phyloP scores from a whole-genome alignment of 2,888 invertebrate species.

The Bombyx huttoni region DNA sequence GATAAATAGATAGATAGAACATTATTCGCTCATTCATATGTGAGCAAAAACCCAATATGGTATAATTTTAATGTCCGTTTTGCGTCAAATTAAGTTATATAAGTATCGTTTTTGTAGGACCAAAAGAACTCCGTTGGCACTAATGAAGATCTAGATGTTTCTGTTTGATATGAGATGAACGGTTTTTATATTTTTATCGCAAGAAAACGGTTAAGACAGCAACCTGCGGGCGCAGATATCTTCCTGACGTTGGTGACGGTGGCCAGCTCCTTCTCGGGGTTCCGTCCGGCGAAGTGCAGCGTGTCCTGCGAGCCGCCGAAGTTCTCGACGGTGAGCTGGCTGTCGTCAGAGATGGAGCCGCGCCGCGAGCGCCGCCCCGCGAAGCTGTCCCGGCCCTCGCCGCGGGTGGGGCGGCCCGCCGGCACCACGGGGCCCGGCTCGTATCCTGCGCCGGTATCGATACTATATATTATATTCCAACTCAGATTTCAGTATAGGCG shows the following conservation, averaged over 20 bases:
- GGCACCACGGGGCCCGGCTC: slow-evolving; percentile 39
- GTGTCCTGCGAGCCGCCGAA: slow-evolving; percentile 94
- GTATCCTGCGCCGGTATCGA: slow-evolving; percentile 3
- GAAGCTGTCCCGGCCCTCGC: slow-evolving; percentile 73
- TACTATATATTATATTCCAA: not conserved
- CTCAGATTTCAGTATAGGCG: not conserved
- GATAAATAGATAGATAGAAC: too few species aligned
- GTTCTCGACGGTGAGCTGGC: slow-evolving; percentile 92
- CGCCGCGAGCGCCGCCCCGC: slow-evolving; percentile 88
- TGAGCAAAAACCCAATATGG: too few species aligned
- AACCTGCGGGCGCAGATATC: slow-evolving; percentile 67
- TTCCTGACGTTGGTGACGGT: slow-evolving; percentile 55
- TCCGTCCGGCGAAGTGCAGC: slow-evolving; percentile 85
- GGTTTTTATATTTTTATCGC: too few species aligned
- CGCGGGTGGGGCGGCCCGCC: slow-evolving; percentile 91
- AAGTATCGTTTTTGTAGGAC: too few species aligned
- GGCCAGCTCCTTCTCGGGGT: slow-evolving; percentile 83
- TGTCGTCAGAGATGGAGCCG: slow-evolving; percentile 87
- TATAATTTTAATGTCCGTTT: too few species aligned
- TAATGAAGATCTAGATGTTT: too few species aligned
- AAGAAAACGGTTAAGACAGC: not conserved
- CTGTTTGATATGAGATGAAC: too few species aligned
- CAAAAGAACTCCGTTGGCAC: too few species aligned
- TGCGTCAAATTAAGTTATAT: too few species aligned
- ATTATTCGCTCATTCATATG: too few species aligned